Conservation (phyloP, 1,140 invertebrate species). For the Cardiocondyla obscurior region DNA sequence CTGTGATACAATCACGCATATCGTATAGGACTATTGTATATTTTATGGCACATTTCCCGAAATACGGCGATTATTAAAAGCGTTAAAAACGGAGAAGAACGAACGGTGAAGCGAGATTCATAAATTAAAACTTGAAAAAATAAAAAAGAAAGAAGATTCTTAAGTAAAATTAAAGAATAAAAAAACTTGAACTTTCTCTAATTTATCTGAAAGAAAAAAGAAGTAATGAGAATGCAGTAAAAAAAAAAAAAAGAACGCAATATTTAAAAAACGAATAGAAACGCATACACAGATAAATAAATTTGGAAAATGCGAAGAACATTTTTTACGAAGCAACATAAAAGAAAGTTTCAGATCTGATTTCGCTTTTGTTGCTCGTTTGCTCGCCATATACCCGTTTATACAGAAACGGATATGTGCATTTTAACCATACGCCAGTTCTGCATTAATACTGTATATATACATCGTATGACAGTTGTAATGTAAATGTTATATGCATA, state of each 20-base stretch:
- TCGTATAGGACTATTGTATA: slow-evolving; percentile 35
- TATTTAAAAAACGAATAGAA: not conserved
- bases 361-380: slow-evolving; percentile 12
- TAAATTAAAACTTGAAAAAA: not conserved
- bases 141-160: not conserved
- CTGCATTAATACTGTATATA: slow-evolving; percentile 13
- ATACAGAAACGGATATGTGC: slow-evolving; percentile 12
- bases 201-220: not conserved
- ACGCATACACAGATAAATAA: no score
- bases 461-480: slow-evolving; percentile 17
- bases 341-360: not conserved
- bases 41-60: slow-evolving; percentile 39
- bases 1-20: slow-evolving; percentile 16
- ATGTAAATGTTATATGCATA: slow-evolving; percentile 1
- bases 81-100: not conserved
- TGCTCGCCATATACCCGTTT: not conserved
- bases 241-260: not conserved
- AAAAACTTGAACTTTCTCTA: not conserved
- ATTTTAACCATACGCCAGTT: slow-evolving; percentile 21
- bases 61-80: slow-evolving; percentile 27
- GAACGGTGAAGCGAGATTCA: not conserved
- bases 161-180: not conserved
- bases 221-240: not conserved
- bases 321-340: not conserved
- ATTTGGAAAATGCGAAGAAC: not conserved